phyloP scores from a whole-genome alignment of 2,888 invertebrate species.

The Schizaphis graminum region DNA sequence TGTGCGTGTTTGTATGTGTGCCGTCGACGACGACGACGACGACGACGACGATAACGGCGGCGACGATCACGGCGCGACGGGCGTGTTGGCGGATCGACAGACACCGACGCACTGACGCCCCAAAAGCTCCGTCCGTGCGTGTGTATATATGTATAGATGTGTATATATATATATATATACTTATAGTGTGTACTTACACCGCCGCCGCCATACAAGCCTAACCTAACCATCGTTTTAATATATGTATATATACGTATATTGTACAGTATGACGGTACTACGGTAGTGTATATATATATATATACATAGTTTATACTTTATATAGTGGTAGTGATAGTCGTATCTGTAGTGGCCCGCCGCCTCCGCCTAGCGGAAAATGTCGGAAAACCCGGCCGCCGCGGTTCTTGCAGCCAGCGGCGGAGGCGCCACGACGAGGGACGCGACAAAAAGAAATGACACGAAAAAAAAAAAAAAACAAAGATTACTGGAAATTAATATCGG shows the following conservation, averaged over 20 bases:
- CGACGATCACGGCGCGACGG: constrained; percentile 20
- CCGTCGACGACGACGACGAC: not conserved
- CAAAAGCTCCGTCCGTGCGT: constrained; percentile 47
- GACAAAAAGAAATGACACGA: not conserved
- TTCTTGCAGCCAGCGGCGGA: constrained; percentile 7
- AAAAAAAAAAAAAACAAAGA: not conserved
- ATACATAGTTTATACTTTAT: not conserved
- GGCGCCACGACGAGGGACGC: not conserved
- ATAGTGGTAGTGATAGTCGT: not conserved
- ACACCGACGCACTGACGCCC: constrained; percentile 65
- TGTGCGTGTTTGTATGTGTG: constrained; percentile 8
- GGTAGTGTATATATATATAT: not conserved
- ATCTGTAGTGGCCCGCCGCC: not conserved
- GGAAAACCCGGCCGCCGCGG: constrained; percentile 21
- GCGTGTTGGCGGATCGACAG: constrained; percentile 61
- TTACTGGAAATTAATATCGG: constrained; percentile 9
- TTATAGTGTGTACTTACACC: not conserved
- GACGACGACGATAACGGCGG: not conserved
- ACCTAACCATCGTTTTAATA: constrained; percentile 1
- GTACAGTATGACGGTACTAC: not conserved
- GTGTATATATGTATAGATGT: too few relatives aligned
- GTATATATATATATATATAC: constrained; percentile 2
- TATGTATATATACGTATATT: not conserved
- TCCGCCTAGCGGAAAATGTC: constrained; percentile 46
- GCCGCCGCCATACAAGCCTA: not conserved